These are phyloP conservation scores for Micrastur ruficollis DNA, from an alignment of 2,797 vertebrate species.

Conservation along the genomic window DNA sequence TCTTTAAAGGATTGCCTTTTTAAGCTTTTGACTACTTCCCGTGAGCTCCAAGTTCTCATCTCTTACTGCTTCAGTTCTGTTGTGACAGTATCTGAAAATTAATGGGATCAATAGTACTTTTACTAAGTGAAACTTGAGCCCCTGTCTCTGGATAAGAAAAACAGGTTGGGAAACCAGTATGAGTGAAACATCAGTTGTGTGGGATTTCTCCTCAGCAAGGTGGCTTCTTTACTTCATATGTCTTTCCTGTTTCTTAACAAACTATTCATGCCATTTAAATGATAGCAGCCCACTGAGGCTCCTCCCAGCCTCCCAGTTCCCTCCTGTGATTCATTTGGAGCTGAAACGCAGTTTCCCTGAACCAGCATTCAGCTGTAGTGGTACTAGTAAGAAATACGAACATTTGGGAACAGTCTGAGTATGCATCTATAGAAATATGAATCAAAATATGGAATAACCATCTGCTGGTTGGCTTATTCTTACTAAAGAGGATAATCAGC, in stretches of 20 bases:
- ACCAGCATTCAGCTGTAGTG: background rate
- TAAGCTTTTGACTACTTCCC: background rate
- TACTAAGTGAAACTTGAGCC: background rate
- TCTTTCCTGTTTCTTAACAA: background rate
- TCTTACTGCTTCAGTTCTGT: background rate
- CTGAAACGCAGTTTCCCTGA: background rate
- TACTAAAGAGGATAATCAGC: background rate
- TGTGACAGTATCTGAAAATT: background rate
- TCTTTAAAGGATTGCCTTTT: background rate
- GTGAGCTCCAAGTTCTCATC: background rate
- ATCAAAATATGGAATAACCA: background rate
- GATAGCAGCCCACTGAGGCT: background rate
- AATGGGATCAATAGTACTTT: background rate
- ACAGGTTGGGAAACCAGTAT: background rate
- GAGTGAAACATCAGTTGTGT: background rate
- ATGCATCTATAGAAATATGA: background rate
- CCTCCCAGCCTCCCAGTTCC: background rate
- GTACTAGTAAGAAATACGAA: background rate
- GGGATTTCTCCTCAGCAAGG: background rate
- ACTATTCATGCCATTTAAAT: background rate
- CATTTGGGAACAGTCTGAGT: background rate
- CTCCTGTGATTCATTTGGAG: background rate
- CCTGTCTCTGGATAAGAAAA: background rate
- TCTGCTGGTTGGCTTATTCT: background rate
- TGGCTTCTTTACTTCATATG: background rate